phyloP scores from a whole-genome alignment of 2,797 vertebrate species.

The Oreortyx pictus region DNA sequence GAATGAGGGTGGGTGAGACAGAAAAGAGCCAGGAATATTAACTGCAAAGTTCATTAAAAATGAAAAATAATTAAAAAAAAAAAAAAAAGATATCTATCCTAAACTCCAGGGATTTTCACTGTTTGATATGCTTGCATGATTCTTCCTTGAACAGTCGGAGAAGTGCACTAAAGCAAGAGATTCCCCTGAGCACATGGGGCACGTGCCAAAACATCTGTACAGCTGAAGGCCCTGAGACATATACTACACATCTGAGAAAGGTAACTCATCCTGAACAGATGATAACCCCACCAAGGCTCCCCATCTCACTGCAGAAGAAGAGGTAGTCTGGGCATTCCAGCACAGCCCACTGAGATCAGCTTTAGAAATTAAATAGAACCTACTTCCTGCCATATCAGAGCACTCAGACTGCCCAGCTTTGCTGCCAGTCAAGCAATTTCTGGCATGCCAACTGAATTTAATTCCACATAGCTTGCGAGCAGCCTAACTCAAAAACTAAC shows the following conservation, averaged over 20 bases:
- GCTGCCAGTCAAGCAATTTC: neutral
- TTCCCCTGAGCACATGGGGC: neutral
- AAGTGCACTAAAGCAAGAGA: neutral
- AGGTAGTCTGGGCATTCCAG: neutral
- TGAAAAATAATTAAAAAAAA: slow-evolving; percentile 20
- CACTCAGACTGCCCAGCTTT: neutral
- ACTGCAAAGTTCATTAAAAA: slow-evolving; percentile 63
- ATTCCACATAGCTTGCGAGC: neutral
- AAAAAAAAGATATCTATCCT: neutral
- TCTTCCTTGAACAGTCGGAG: neutral
- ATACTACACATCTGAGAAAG: neutral
- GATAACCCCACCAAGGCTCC: neutral
- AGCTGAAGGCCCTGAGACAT: neutral
- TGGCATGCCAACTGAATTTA: neutral
- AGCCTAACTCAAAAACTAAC: neutral
- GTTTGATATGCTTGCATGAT: neutral
- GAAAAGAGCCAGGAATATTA: slow-evolving; percentile 67
- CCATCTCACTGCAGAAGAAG: neutral
- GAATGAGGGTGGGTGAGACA: slow-evolving; percentile 65
- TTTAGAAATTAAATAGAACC: neutral
- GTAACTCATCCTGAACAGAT: neutral
- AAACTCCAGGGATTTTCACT: neutral
- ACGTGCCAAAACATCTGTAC: neutral
- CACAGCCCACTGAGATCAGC: neutral
- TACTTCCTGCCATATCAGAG: neutral